Evolutionary conservation across 2,797 vertebrate genomes (phyloP).

Genomic region (Sus cebifrons): DNA sequence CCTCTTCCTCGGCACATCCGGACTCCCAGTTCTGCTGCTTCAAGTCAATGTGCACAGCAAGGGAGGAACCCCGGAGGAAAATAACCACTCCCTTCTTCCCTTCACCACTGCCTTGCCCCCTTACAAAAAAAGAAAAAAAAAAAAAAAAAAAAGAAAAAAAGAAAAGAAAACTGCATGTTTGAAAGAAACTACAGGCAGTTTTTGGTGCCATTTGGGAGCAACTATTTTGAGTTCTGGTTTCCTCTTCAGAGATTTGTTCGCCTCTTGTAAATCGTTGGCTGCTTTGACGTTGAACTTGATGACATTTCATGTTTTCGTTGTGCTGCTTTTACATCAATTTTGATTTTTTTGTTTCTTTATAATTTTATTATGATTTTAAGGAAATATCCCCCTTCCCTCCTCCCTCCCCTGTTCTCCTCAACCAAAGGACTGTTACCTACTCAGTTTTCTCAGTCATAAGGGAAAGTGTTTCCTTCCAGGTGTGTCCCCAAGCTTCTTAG

Average conservation of each 20-base stretch:
- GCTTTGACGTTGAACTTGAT: constrained; percentile 88
- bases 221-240: constrained; percentile 82
- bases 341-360: constrained; percentile 86
- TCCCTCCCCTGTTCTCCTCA: constrained; percentile 78
- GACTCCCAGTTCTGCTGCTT: constrained; percentile 81
- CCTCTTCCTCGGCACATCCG: constrained; percentile 83
- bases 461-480: constrained; percentile 81
- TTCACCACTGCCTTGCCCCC: constrained; percentile 71
- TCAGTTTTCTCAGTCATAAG: constrained; percentile 79
- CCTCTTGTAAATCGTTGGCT: constrained; percentile 86
- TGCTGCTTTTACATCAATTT: constrained; percentile 87
- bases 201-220: constrained; percentile 84
- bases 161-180: constrained; percentile 76
- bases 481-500: constrained; percentile 80
- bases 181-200: constrained; percentile 85
- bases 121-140: constrained; percentile 15
- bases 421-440: constrained; percentile 81
- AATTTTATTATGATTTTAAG: constrained; percentile 85
- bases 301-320: constrained; percentile 88
- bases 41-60: constrained; percentile 82
- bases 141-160: constrained; percentile 30
- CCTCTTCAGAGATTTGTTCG: constrained; percentile 80
- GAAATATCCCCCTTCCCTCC: constrained; percentile 68
- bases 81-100: constrained; percentile 78
- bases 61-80: constrained; percentile 77